Percentiles rank a stretch among this genome's conserved stretches.
Conservation (phyloP, 2,113 vertebrate species). For the Chelonoidis abingdonii region DNA sequence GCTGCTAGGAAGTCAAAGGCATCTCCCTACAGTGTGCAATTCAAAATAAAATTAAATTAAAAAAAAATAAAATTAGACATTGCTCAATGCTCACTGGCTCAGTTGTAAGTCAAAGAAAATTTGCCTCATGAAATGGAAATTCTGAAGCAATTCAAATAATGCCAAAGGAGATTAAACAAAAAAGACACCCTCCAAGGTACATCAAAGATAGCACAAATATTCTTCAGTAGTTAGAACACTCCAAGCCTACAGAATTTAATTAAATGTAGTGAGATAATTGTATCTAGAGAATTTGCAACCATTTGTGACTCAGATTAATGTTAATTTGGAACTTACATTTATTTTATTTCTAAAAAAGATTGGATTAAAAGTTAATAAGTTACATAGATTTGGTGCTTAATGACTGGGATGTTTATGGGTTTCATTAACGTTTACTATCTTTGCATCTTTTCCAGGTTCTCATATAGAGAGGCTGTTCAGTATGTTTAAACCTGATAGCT, state of each 20-base stretch:
- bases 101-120: constrained; percentile 79
- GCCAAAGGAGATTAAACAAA: constrained; percentile 69
- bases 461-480: not conserved
- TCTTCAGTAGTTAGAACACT: not conserved
- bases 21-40: constrained; percentile 16
- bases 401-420: not conserved
- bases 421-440: not conserved
- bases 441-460: not conserved
- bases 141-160: constrained; percentile 81
- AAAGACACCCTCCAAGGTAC: constrained; percentile 64
- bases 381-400: not conserved
- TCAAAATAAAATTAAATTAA: not conserved
- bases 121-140: constrained; percentile 84
- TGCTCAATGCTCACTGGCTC: constrained; percentile 49
- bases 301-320: constrained; percentile 6
- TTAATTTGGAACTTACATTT: not conserved
- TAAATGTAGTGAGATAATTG: not conserved
- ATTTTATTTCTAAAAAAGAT: not conserved
- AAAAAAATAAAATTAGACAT: not conserved
- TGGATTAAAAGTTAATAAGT: not conserved
- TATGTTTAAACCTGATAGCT: not conserved
- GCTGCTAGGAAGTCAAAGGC: not conserved
- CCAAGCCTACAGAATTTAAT: not conserved
- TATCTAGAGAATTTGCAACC: not conserved
- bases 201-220: constrained; percentile 41